phyloP scores from a whole-genome alignment of 2,888 invertebrate species.

The Catocala fraxini region DNA sequence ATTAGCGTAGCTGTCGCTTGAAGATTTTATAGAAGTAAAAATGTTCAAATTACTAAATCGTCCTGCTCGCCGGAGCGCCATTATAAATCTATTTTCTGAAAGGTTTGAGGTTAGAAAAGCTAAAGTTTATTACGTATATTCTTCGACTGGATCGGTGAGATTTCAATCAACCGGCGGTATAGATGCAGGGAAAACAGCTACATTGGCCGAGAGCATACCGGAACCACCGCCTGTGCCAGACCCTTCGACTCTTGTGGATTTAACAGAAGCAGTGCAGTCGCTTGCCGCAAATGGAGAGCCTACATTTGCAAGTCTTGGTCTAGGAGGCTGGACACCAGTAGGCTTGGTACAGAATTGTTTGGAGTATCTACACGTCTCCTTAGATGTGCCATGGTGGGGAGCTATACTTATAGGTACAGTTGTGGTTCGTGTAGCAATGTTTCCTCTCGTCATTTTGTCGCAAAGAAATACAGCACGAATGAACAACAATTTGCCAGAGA shows the following conservation, averaged over 20 bases:
- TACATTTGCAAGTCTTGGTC: constrained; percentile 92
- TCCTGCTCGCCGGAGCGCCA: constrained; percentile 74
- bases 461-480: constrained; percentile 94
- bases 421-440: constrained; percentile 91
- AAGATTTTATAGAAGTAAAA: constrained; percentile 34
- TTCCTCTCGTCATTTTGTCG: constrained; percentile 94
- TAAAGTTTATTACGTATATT: constrained; percentile 78
- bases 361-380: constrained; percentile 93
- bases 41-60: constrained; percentile 82
- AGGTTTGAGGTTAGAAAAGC: constrained; percentile 84
- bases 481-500: constrained; percentile 95
- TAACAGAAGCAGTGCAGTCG: constrained; percentile 75
- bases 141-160: constrained; percentile 72
- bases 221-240: constrained; percentile 83
- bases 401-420: constrained; percentile 94
- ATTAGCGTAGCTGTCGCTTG: constrained; percentile 2
- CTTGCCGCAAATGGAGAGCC: constrained; percentile 90
- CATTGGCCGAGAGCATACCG: constrained; percentile 74
- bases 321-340: constrained; percentile 94
- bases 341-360: constrained; percentile 94
- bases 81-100: constrained; percentile 74
- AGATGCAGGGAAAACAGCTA: constrained; percentile 65
- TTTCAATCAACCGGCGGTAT: constrained; percentile 69
- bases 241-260: constrained; percentile 62
- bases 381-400: constrained; percentile 97